Evolutionary conservation across 2,888 invertebrate genomes (phyloP).

Genomic region (Linnaemya vulpina): DNA sequence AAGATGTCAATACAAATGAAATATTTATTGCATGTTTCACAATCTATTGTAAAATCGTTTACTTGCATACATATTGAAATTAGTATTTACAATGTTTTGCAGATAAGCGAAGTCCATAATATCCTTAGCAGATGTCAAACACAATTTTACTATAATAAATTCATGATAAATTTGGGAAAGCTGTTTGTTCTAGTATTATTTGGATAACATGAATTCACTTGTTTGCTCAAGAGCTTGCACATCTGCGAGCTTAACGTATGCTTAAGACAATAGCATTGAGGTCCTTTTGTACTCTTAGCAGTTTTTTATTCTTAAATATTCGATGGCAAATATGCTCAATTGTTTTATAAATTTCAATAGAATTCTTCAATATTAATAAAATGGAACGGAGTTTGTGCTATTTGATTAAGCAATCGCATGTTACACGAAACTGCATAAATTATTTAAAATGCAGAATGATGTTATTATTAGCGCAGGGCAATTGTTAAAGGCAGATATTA

Average conservation of each 20-base stretch:
- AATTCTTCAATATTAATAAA: too few relatives aligned
- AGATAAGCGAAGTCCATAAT: background rate
- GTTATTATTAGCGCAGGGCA: too few relatives aligned
- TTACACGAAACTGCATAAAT: too few relatives aligned
- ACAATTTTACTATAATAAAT: background rate
- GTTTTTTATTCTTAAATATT: background rate
- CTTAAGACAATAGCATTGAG: too few relatives aligned
- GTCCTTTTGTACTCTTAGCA: too few relatives aligned
- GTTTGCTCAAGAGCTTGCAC: too few relatives aligned
- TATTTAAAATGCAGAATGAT: too few relatives aligned
- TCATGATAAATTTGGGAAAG: background rate
- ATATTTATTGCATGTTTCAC: background rate
- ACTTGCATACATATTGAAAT: background rate
- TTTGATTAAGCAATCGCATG: too few relatives aligned
- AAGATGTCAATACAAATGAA: background rate
- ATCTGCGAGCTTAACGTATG: too few relatives aligned
- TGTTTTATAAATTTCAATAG: background rate
- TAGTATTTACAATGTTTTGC: background rate
- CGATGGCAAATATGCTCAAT: background rate
- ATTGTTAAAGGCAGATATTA: too few relatives aligned
- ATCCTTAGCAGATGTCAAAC: background rate
- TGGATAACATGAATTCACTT: background rate
- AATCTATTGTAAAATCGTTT: background rate
- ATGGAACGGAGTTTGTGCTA: too few relatives aligned
- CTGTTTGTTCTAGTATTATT: background rate